Conservation (phyloP, 2,888 invertebrate genomes). For the Andrena praecox region DNA sequence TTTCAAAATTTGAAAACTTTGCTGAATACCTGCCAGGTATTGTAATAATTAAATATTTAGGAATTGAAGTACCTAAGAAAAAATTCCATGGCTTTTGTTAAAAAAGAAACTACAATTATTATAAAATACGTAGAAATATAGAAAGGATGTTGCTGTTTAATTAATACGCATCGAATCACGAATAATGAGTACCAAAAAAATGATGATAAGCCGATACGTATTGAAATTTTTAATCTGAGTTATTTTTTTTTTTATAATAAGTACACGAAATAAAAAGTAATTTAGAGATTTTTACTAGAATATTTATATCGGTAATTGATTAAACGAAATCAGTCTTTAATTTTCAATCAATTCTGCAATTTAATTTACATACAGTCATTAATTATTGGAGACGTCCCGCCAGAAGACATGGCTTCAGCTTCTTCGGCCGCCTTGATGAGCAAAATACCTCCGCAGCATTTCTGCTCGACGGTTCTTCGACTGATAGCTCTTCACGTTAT, state of each 20-base stretch:
- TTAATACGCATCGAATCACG: too few species aligned
- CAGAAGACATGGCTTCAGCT: constrained; percentile 92
- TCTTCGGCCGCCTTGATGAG: constrained; percentile 93
- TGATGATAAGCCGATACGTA: too few species aligned
- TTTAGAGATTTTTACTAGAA: too few species aligned
- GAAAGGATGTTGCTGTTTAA: too few species aligned
- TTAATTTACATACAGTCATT: constrained; percentile 86
- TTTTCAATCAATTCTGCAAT: background rate
- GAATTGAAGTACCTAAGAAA: background rate
- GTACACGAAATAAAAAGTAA: too few species aligned
- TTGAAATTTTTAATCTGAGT: background rate
- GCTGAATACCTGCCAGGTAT: constrained; percentile 94
- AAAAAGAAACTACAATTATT: too few species aligned
- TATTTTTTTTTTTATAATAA: too few species aligned
- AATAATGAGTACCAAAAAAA: too few species aligned
- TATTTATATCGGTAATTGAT: background rate
- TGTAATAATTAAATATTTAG: background rate
- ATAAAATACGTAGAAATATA: too few species aligned
- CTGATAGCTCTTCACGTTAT: constrained; percentile 97
- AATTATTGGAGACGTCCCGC: constrained; percentile 91
- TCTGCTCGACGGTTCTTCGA: constrained; percentile 98
- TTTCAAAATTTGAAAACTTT: constrained; percentile 97
- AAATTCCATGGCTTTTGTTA: background rate
- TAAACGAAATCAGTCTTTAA: background rate
- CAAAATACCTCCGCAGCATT: constrained; percentile 96